phyloP scores from a whole-genome alignment of 2,797 vertebrate genomes.

The Xenopus petersii region DNA sequence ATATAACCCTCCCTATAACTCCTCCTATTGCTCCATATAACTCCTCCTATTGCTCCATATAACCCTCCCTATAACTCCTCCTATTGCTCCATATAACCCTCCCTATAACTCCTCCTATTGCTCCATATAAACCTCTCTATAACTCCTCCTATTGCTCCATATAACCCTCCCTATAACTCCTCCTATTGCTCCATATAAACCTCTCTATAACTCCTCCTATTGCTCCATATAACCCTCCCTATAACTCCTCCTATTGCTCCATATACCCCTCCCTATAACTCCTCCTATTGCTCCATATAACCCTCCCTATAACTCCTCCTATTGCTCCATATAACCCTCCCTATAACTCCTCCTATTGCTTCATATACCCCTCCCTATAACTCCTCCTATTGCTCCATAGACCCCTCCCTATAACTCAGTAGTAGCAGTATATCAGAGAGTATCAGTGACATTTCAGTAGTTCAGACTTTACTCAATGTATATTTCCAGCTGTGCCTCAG shows the following conservation, averaged over 20 bases:
- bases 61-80: too few species aligned
- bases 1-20: too few species aligned
- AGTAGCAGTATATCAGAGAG: too few species aligned
- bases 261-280: neutral
- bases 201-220: neutral
- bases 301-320: neutral
- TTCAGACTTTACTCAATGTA: slow-evolving; percentile 9
- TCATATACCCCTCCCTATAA: slow-evolving; percentile 9
- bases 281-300: too few species aligned
- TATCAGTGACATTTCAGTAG: too few species aligned
- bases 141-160: too few species aligned
- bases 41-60: too few species aligned
- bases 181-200: neutral
- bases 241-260: neutral
- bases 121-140: too few species aligned
- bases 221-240: slow-evolving; percentile 1
- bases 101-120: too few species aligned
- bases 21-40: too few species aligned
- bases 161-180: slow-evolving; percentile 6
- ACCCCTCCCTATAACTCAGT: neutral
- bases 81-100: too few species aligned
- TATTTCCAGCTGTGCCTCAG: slow-evolving; percentile 23
- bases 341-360: neutral
- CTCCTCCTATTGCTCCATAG: neutral
- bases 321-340: slow-evolving; percentile 2